Conservation (phyloP, 1,140 invertebrate genomes). For the Lucilia sericata region DNA sequence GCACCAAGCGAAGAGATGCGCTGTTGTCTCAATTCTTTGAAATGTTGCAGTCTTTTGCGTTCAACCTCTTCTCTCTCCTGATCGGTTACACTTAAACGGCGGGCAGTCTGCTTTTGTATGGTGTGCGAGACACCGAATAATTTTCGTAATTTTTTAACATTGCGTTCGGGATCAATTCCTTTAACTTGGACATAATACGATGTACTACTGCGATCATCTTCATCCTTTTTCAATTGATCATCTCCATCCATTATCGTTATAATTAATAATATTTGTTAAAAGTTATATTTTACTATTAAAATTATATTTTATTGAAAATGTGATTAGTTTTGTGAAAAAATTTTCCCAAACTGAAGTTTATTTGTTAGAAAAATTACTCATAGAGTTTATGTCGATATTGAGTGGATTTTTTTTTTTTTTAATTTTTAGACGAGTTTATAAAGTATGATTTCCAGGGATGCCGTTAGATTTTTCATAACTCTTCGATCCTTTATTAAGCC, state of each 20-base stretch:
- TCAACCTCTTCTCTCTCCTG: conserved; percentile 56
- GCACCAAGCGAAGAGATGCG: conserved; percentile 59
- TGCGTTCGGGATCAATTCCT: conserved; percentile 55
- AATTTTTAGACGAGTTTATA: too few species aligned
- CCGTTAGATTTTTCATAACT: too few species aligned
- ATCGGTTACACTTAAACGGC: conserved; percentile 55
- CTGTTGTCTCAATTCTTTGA: conserved; percentile 55
- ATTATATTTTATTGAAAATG: too few species aligned
- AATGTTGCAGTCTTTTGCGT: conserved; percentile 52
- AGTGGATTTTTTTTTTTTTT: too few species aligned
- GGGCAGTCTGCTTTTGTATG: conserved; percentile 54
- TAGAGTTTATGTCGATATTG: too few species aligned
- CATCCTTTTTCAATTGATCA: background rate
- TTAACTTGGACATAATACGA: conserved; percentile 24
- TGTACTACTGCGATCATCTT: background rate
- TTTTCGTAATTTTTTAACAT: conserved; percentile 54
- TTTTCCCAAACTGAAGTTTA: too few species aligned
- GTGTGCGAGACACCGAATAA: conserved; percentile 56
- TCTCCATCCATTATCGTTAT: background rate
- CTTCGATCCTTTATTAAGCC: too few species aligned
- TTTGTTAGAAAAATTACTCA: too few species aligned
- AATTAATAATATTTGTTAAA: too few species aligned
- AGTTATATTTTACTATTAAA: too few species aligned
- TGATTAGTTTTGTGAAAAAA: too few species aligned
- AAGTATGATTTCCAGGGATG: too few species aligned